Evolutionary conservation across 2,113 vertebrate genomes (phyloP), one percentile per base, ranked within the genome.

Genomic region (Parus major): DNA sequence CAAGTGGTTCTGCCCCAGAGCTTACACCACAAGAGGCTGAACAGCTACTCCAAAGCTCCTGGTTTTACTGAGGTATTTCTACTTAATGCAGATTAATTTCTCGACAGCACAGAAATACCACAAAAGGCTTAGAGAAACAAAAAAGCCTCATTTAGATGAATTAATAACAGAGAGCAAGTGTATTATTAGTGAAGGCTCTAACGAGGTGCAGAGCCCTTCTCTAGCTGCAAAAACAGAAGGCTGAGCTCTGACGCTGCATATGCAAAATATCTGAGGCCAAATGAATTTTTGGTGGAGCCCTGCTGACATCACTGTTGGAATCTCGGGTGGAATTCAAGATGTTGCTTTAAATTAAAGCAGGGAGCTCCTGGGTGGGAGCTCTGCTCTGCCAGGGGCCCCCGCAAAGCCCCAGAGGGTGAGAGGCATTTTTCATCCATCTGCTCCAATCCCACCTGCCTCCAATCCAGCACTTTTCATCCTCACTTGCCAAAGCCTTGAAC

Each of bases 91-190:
- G 90, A 92, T 91, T 94, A 90, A 92, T 90, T 91, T 85, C 84
- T 86, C 64, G 42, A 25, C 63, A 11, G 84, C 72, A 70, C 71
- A 91, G 66, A 87, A 95, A 95, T 53, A 61, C 35, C 69, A 75
- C 69, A 83, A 86, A 95, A 93, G 77, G 83, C 86, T 92, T 35
- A 57, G 57, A 84, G 77, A 89, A 91, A 86, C 57, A 85, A 70
- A 94, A 95, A 73, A 65, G 69, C n/a, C 33, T 88, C 53, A 70
- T 77, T 82, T 77, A 35, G 82, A 92, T 91, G 36, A 82, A 92
- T 90, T 95, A 85, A 90, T 89, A 92, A 76, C 42, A 29, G 27
- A 64, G 57, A 91, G 17, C 59, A 57, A 82, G 68, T 53, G 27
- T 17, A 39, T 87, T 90, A 80, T 72, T 73, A 79, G 73, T 31